Conservation (phyloP, 1,140 invertebrate species). For the Drosophila jambulina region DNA sequence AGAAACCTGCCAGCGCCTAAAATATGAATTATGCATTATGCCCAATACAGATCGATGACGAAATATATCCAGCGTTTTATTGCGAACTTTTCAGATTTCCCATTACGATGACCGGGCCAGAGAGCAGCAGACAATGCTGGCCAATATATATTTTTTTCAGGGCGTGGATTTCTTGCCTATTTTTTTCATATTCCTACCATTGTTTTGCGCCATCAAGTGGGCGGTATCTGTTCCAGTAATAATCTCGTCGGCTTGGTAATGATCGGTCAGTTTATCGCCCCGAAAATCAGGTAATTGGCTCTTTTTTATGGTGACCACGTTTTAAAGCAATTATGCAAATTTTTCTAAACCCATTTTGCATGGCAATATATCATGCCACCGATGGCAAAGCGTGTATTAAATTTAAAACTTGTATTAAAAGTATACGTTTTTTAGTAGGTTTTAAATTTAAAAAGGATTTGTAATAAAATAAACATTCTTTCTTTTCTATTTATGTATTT, state of each 20-base stretch:
- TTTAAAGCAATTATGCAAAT: conserved; percentile 64
- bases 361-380: background rate
- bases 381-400: background rate
- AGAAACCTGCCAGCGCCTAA: conserved; percentile 26
- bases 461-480: too few relatives aligned
- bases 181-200: conserved; percentile 30
- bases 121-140: conserved; percentile 25
- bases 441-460: too few relatives aligned
- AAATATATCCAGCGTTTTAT: conserved; percentile 32
- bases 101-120: conserved; percentile 27
- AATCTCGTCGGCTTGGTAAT: conserved; percentile 70
- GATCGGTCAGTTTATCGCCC: conserved; percentile 76
- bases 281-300: conserved; percentile 69
- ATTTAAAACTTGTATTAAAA: background rate
- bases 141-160: conserved; percentile 34
- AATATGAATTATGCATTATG: conserved; percentile 48
- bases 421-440: too few relatives aligned
- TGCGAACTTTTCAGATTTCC: conserved; percentile 34
- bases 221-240: conserved; percentile 61
- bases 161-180: conserved; percentile 23
- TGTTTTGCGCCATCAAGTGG: conserved; percentile 50
- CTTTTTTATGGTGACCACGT: conserved; percentile 24
- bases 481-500: too few relatives aligned
- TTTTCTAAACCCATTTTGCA: conserved; percentile 47
- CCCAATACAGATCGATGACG: conserved; percentile 30